These are phyloP conservation scores for Hydrophis major DNA, from an alignment of 2,797 vertebrate species.

Conservation along the genomic window DNA sequence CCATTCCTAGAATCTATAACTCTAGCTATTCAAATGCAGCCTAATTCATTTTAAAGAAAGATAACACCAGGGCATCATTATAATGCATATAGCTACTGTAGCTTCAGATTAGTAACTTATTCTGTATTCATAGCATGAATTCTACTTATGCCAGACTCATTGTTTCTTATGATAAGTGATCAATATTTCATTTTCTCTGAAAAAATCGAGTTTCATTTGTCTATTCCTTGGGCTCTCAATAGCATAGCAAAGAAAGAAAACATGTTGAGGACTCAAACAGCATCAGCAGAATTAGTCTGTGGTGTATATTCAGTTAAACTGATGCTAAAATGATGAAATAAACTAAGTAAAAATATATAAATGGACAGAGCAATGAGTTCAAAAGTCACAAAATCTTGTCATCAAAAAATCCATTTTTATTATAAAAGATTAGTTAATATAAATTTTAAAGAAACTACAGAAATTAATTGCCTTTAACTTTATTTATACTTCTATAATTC, in stretches of 20 bases:
- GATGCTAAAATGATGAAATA: constrained; percentile 69
- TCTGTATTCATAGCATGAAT: constrained; percentile 62
- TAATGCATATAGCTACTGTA: constrained; percentile 56
- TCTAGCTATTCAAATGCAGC: constrained; percentile 26
- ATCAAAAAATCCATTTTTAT: constrained; percentile 69
- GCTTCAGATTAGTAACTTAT: constrained; percentile 54
- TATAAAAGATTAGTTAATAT: constrained; percentile 67
- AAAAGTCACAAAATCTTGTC: constrained; percentile 57
- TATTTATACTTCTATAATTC: constrained; percentile 27
- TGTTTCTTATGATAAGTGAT: constrained; percentile 88
- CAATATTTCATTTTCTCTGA: constrained; percentile 93
- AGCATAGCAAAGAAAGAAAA: constrained; percentile 57
- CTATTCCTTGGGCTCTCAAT: constrained; percentile 60
- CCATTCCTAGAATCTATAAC: not conserved
- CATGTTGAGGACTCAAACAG: constrained; percentile 41
- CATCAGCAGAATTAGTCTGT: constrained; percentile 29
- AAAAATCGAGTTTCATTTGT: constrained; percentile 72
- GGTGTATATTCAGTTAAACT: constrained; percentile 38
- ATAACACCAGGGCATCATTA: constrained; percentile 40
- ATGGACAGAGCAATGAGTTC: constrained; percentile 59
- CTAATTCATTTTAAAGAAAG: constrained; percentile 7
- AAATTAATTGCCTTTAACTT: constrained; percentile 65
- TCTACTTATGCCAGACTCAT: constrained; percentile 72
- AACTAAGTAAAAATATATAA: constrained; percentile 71
- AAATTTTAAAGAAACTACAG: constrained; percentile 75